Conservation (phyloP, 1,140 invertebrate species). For the Streblospio benedicti region DNA sequence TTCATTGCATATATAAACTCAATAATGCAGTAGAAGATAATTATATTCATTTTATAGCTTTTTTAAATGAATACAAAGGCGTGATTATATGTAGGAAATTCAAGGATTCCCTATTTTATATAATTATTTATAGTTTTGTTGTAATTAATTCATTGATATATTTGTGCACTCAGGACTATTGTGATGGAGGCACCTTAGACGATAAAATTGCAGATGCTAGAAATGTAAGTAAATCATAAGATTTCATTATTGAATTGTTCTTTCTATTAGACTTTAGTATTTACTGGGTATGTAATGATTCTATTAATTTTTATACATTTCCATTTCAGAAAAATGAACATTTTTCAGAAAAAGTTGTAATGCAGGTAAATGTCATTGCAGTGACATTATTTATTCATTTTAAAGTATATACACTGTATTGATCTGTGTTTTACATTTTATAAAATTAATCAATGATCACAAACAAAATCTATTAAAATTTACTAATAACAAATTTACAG, state of each 20-base stretch:
- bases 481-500: no score
- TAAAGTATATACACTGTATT: background rate
- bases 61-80: no score
- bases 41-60: no score
- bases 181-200: conserved; percentile 41
- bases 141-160: no score
- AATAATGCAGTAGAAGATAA: no score
- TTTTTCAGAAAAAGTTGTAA: conserved; percentile 34
- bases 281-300: background rate
- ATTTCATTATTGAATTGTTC: background rate
- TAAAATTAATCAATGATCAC: background rate
- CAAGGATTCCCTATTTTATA: no score
- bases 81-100: no score
- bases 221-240: conserved; percentile 24
- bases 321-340: conserved; percentile 25
- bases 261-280: background rate
- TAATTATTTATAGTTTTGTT: no score
- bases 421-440: conserved; percentile 10
- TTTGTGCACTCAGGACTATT: conserved; percentile 32
- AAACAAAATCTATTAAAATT: no score
- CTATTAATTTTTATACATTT: background rate
- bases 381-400: background rate
- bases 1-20: no score
- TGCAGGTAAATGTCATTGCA: conserved; percentile 28
- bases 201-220: conserved; percentile 34